Conservation (phyloP, 2,113 vertebrate genomes). For the Syngnathoides biaculeatus region DNA sequence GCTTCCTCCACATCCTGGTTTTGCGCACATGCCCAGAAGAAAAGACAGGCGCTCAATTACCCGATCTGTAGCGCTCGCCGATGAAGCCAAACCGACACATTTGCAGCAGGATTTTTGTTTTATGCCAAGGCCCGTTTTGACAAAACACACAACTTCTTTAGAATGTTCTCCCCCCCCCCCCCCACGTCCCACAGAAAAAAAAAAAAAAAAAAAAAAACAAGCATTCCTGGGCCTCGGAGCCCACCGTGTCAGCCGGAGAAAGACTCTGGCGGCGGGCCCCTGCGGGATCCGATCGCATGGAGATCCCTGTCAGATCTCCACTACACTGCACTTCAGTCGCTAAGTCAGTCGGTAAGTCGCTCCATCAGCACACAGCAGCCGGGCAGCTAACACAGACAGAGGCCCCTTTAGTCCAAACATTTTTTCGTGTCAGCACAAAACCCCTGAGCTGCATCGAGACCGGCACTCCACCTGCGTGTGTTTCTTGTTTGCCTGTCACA, state of each 20-base stretch:
- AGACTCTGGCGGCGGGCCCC: constrained; percentile 24
- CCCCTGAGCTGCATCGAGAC: constrained; percentile 43
- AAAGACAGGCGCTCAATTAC: constrained; percentile 19
- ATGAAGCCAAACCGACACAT: neutral
- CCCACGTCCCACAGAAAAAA: too few relatives aligned
- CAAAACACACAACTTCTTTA: constrained; percentile 25
- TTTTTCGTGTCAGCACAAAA: constrained; percentile 58
- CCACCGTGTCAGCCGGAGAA: constrained; percentile 26
- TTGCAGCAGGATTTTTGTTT: neutral
- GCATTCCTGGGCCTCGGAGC: constrained; percentile 12
- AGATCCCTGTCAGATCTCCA: constrained; percentile 51
- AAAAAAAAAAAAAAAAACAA: constrained; percentile 1
- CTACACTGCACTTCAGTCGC: constrained; percentile 29
- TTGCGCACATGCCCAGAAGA: neutral
- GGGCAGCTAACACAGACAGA: constrained; percentile 34
- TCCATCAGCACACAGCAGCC: constrained; percentile 13
- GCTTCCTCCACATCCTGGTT: constrained; percentile 26
- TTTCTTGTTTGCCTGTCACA: constrained; percentile 18
- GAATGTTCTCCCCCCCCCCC: constrained; percentile 6
- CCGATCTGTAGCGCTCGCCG: constrained; percentile 8
- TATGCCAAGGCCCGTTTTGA: constrained; percentile 17
- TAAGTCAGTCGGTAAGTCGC: constrained; percentile 27
- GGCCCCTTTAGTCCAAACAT: constrained; percentile 47
- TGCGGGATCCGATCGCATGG: constrained; percentile 47
- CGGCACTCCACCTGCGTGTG: constrained; percentile 13